Evolutionary conservation across 2,888 invertebrate genomes (phyloP), one percentile per base, ranked within the genome.

Genomic region (Agrochola lota): DNA sequence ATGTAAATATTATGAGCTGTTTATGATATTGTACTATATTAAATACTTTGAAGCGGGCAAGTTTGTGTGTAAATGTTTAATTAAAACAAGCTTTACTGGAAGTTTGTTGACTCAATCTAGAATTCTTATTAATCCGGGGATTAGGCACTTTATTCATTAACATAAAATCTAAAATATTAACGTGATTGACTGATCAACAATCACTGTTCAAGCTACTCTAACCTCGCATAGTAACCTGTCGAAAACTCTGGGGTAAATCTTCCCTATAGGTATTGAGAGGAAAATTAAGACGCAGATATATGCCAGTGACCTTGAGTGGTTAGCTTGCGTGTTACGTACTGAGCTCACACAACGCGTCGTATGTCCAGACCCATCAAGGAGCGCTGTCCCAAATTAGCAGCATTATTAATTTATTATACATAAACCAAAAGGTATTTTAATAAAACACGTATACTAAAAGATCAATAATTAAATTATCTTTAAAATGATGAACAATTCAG

Each of bases 1-100:
- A 84, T 84, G 68, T 80, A 71, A 80, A 74, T 84, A 74, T 84
- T 80, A 84, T 80, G 80, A 84, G 71, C 59, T 74, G 71, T 84
- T 82, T 80, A 82, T 74, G 74, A 71, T 74, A 80, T 80, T 84
- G 64, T 78, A 73, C 40, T 43, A 57, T 66, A 57, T 78, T 72
- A 71, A 60, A 71, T 84, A 80, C n/a, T 69, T 60, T 40, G 63
- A 23, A 49, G 68, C 26, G 26, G 55, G 43, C 55, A 40, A 55
- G 74, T 73, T 71, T 68, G 67, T 70, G 46, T 70, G 64, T 80
- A 80, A 85, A 84, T 77, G 71, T 75, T 80, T 71, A 43, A 78
- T 84, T 77, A 70, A 84, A 74, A 64, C 52, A 20, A 40, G 59
- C 2, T 0, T 71, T 62, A 64, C 59, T 74, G 46, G 49, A 57